phyloP scores from a whole-genome alignment of 2,888 invertebrate genomes.

The Mamestra brassicae region DNA sequence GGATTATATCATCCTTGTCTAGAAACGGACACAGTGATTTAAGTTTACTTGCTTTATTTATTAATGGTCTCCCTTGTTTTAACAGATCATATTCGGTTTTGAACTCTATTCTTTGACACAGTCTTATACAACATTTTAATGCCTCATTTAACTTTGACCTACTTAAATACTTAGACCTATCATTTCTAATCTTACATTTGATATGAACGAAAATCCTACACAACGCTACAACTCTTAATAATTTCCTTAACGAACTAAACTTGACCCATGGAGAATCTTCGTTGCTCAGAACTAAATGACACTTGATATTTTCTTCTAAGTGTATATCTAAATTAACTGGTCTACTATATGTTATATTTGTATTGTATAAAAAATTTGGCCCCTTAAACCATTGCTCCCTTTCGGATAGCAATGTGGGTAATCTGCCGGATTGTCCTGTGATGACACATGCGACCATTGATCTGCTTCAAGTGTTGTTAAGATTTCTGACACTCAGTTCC shows the following conservation, averaged over 20 bases:
- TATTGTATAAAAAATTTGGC: slow-evolving; percentile 4
- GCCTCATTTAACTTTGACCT: slow-evolving; percentile 12
- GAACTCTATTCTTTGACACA: slow-evolving; percentile 13
- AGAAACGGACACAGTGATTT: slow-evolving; percentile 8
- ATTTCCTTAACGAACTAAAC: slow-evolving; percentile 14
- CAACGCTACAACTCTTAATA: slow-evolving; percentile 6
- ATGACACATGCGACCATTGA: slow-evolving; percentile 12
- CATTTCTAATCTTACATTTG: slow-evolving; percentile 3
- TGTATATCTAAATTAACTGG: slow-evolving; percentile 15
- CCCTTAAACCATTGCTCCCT: slow-evolving; percentile 2
- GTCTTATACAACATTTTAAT: slow-evolving; percentile 9
- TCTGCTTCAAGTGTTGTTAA: slow-evolving; percentile 11
- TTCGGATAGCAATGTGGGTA: slow-evolving; percentile 1
- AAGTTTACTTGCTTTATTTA: slow-evolving; percentile 17
- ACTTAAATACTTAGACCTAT: slow-evolving; percentile 1
- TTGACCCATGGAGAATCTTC: slow-evolving; percentile 3
- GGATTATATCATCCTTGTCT: slow-evolving; percentile 8
- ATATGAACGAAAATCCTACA: slow-evolving; percentile 10
- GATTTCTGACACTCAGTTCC: slow-evolving; percentile 5
- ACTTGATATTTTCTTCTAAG: slow-evolving; percentile 13
- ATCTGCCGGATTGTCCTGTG: slow-evolving; percentile 1
- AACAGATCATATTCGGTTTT: background rate
- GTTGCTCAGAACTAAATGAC: background rate
- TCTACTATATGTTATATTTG: slow-evolving; percentile 13
- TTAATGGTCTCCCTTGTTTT: slow-evolving; percentile 6